A percentile compares a stretch with the other conserved stretches of the same genome.
Conservation (phyloP, 2,113 vertebrate genomes). For the Chaetodon trifascialis region DNA sequence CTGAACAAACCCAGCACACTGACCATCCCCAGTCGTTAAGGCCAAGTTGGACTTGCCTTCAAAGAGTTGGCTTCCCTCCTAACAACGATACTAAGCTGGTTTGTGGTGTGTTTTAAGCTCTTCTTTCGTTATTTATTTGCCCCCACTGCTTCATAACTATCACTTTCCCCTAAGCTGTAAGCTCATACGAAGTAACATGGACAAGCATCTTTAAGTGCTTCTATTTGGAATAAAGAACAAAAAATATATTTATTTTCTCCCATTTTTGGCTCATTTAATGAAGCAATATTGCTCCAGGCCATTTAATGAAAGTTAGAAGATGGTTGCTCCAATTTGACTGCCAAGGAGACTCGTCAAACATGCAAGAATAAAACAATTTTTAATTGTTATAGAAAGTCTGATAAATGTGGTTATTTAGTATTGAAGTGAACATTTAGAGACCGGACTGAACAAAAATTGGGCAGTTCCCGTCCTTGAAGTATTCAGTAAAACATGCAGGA, state of each 20-base stretch:
- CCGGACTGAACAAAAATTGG: no score
- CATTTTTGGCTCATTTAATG: background rate
- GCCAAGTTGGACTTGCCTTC: conserved; percentile 72
- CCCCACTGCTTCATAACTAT: conserved; percentile 4
- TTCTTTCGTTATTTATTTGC: conserved; percentile 21
- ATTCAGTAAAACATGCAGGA: background rate
- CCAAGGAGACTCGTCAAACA: background rate
- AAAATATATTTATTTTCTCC: background rate
- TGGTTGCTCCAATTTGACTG: background rate
- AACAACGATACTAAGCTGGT: conserved; percentile 52
- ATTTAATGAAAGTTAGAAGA: background rate
- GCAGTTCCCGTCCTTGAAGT: background rate
- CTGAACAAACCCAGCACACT: conserved; percentile 67
- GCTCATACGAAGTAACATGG: conserved; percentile 33
- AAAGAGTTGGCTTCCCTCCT: conserved; percentile 70
- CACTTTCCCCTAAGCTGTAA: conserved; percentile 44
- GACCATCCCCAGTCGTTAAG: conserved; percentile 66
- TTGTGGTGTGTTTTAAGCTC: conserved; percentile 4
- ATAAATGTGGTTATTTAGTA: background rate
- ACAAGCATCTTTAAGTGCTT: conserved; percentile 27
- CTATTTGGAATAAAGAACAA: background rate
- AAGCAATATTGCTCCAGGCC: background rate
- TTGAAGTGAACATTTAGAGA: no score
- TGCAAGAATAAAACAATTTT: background rate
- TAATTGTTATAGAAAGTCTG: background rate